Base-by-base conservation (phyloP, 2,797 vertebrate species). In the Diplodus puntazzo region DNA sequence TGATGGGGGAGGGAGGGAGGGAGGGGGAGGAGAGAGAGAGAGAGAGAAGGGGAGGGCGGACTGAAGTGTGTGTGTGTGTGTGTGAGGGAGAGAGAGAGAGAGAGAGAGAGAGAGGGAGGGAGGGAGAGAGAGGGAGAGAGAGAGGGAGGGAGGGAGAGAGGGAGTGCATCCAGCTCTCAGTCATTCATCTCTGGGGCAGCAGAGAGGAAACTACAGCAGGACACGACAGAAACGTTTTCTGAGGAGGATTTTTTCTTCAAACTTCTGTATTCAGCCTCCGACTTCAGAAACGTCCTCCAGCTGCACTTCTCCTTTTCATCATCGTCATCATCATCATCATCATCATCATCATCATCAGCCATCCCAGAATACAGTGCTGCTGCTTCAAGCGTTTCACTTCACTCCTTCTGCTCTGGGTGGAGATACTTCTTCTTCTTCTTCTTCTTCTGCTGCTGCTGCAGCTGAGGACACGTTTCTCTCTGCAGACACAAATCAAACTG, bases 171-270 rank as follows among this genome's bases (percentile, higher is more conserved):
- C 90, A 93, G 92, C 77, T 81, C 87, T 89, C 87, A 90, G 89
- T 92, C 92, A 94, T 95, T 94, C 89, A 94, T 93, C 93, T 93
- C 84, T 89, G 64, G 82, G 86, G 83, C 68, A 93, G 89, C 92
- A 75, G 67, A 89, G 86, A 89, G 88, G 82, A 90, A 89, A 91
- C 83, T 86, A 82, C 88, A 89, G 64, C 83, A 73, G 83, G 81
- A 82, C 76, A 57, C 69, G 58, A 63, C 75, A 72, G 23, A 67
- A 34, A 67, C 58, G 21, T 62, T 63, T 42, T 25, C 16, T 20
- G 14, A 54, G 20, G 34, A 69, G 14, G 12, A 11, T 52, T 54
- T 63, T 66, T 55, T 60, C 62, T 55, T 60, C 23, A 69, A 65
- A 85, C 48, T 82, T 85, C 58, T 69, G 53, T 0, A 1, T 66